A percentile compares a stretch with the other conserved stretches of the same genome.
phyloP scores from a whole-genome alignment of 2,797 vertebrate genomes.

The Myoxocephalus aenaeus region DNA sequence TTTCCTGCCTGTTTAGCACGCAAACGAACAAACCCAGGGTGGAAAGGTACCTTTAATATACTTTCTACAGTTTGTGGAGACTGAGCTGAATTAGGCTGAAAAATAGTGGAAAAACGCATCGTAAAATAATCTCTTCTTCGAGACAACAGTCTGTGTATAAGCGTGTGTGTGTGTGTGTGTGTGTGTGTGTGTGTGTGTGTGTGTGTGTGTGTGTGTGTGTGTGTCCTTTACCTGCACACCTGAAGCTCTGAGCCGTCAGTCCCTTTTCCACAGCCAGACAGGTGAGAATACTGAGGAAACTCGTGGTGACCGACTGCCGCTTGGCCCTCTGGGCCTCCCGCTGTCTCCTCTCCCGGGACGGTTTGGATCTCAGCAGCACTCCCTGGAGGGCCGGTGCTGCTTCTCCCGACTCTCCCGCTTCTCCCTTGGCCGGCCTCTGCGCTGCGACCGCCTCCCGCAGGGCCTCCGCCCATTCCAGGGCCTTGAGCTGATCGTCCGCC shows the following conservation, averaged over 20 bases:
- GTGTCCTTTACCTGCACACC: constrained; percentile 92
- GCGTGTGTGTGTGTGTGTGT: constrained; percentile 7
- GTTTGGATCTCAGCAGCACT: constrained; percentile 76
- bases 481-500: constrained; percentile 87
- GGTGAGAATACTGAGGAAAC: constrained; percentile 97
- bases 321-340: constrained; percentile 88
- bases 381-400: constrained; percentile 76
- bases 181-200: not conserved
- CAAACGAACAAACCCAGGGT: not conserved
- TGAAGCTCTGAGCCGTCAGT: constrained; percentile 97
- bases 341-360: constrained; percentile 77
- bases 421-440: constrained; percentile 76
- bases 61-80: not conserved
- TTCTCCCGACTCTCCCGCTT: constrained; percentile 72
- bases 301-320: constrained; percentile 95
- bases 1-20: not conserved
- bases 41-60: not conserved
- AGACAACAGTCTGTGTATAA: not conserved
- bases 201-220: not conserved
- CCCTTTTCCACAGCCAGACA: constrained; percentile 96
- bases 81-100: not conserved
- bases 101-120: not conserved
- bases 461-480: constrained; percentile 93
- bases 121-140: not conserved
- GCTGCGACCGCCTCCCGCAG: constrained; percentile 83